Base-by-base conservation (phyloP, 1,140 invertebrate genomes). In the Zophobas morio region DNA sequence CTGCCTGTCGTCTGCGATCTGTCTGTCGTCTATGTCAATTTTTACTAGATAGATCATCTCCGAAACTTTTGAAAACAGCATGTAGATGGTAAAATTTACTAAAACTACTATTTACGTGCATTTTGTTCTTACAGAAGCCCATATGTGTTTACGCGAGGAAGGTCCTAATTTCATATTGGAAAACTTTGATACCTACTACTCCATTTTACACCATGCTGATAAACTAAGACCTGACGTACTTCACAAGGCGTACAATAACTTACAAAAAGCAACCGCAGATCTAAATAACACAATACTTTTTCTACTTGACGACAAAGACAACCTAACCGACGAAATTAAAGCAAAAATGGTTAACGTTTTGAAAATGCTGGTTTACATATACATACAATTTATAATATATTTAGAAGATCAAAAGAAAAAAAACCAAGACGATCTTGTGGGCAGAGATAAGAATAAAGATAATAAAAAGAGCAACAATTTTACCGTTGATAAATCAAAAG, bases 171-270 rank as follows among this genome's bases (percentile, higher is more conserved):
- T 89, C 82, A 90, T 93, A 70, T 79, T 91, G 1, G 86, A 91
- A 33, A 84, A 90, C 74, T 93, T 93, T 86, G 91, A 90, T 80
- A 82, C 84, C 42, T 89, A 89, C 75, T 89, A 88, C 74, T 89
- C 89, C 4, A 74, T 89, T 6, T 54, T 90, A 36, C 63, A 88
- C 33, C 86, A 89, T 81, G 85, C 86, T 40, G 86, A 84, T 73
- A 86, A 87, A 78, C 32, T 88, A 34, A 84, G 87, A n/a, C 70
- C 85, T 74, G 63, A 83, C 33, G 6, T 86, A 0, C 76, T 84
- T 6, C 57, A 85, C 8, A 81, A 84, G 66, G 83, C 84, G 0
- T 88, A 88, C 71, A 83, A 80, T 32, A 84, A 85, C 79, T 81
- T 89, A 40, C 79, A 82, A 51, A 89, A 86, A 85, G 82, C 79